Base-by-base conservation (phyloP, 2,797 vertebrate genomes). In the Prionace glauca region DNA sequence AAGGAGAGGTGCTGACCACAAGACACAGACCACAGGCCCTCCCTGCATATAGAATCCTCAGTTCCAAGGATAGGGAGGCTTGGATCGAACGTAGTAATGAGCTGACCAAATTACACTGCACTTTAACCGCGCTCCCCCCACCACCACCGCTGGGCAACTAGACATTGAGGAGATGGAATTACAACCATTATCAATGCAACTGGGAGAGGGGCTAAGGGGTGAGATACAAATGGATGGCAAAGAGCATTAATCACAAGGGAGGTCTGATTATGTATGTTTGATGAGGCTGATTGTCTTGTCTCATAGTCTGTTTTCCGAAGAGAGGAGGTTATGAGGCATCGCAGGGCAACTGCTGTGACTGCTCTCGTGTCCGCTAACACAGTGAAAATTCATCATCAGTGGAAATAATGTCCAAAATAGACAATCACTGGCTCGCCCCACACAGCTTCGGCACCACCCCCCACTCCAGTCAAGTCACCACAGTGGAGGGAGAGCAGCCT, bases 161-260 rank as follows among this genome's bases (percentile, higher is more conserved):
- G 86, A 87, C 86, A 60, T 50, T 26, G 26, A 50, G 50, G 45
- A 60, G 86, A 87, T 87, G 86, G 86, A 87, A 87, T 87, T 87
- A 87, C 86, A 88, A 88, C 81, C 41, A 45, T 45, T 36, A 45
- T 29, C 86, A 88, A 60, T 88, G 50, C 56, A 32, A 60, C 11
- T 88, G 50, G 50, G 50, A 88, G 50, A 60, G 56, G 86, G 50
- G 50, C 50, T 60, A 50, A 88, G 50, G 50, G 86, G 50, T 60
- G 50, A 88, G 26, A 32, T 60, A 60, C 29, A 56, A 88, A 88
- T 88, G 86, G 36, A 88, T 81, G 24, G 86, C 50, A 29, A 60
- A 88, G 50, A 56, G 50, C 86, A 56, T 50, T 88, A 29, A 12
- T 88, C 86, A 88, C 50, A 0, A 88, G 86, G 50, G 86, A 88